phyloP scores from a whole-genome alignment of 1,140 invertebrate species.

The Tribolium castaneum region DNA sequence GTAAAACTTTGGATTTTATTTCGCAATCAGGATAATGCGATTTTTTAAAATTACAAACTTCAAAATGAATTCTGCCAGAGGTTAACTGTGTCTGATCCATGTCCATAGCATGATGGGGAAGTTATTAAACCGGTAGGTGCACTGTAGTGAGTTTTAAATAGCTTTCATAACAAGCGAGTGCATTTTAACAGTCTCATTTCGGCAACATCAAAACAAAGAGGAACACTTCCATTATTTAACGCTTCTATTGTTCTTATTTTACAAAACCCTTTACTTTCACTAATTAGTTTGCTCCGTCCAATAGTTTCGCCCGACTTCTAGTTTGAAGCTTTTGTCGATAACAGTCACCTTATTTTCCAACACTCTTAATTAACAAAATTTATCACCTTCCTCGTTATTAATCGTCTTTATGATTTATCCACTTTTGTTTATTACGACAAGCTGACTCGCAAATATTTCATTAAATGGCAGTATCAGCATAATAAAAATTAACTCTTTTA shows the following conservation, averaged over 20 bases:
- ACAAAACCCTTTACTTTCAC: slow-evolving; percentile 20
- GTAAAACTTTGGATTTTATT: background rate
- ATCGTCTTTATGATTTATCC: background rate
- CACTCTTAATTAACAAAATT: slow-evolving; percentile 4
- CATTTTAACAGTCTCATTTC: slow-evolving; percentile 19
- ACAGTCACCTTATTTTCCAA: background rate
- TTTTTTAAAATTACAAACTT: background rate
- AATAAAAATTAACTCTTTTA: background rate
- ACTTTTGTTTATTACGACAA: background rate
- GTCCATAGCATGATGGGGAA: background rate
- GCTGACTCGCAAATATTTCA: background rate
- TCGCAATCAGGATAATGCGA: background rate
- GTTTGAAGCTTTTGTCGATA: slow-evolving; percentile 12
- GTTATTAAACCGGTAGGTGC: slow-evolving; percentile 7
- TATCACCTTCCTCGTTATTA: background rate
- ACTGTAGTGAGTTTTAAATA: slow-evolving; percentile 3
- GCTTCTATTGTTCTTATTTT: slow-evolving; percentile 9
- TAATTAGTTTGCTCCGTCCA: slow-evolving; percentile 1
- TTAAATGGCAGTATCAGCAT: background rate
- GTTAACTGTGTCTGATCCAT: background rate
- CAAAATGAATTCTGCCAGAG: background rate
- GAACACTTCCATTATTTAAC: slow-evolving; percentile 21
- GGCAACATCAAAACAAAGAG: slow-evolving; percentile 1
- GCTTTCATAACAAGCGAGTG: background rate
- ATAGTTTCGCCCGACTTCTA: slow-evolving; percentile 2